phyloP scores from a whole-genome alignment of 1,140 invertebrate species.

The Megalonaias nervosa region DNA sequence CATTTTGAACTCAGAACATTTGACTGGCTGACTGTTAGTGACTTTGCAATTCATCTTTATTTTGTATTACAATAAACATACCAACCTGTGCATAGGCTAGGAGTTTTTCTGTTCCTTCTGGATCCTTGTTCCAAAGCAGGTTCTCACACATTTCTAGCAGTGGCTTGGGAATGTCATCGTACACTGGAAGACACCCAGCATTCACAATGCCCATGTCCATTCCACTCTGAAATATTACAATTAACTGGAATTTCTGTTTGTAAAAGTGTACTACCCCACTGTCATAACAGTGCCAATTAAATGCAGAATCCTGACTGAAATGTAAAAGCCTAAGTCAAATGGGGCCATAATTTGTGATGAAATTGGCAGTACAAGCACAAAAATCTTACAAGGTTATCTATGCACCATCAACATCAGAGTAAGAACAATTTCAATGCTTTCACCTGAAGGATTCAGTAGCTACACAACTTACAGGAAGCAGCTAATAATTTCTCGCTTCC shows the following conservation, averaged over 20 bases:
- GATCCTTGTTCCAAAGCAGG: constrained; percentile 75
- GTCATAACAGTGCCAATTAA: too few relatives aligned
- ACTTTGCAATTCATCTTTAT: not conserved
- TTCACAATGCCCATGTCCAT: constrained; percentile 80
- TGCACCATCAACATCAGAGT: too few relatives aligned
- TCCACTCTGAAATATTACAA: constrained; percentile 68
- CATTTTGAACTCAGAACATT: not conserved
- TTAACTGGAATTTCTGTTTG: not conserved
- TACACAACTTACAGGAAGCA: too few relatives aligned
- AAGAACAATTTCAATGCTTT: too few relatives aligned
- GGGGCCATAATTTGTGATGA: too few relatives aligned
- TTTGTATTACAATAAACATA: not conserved
- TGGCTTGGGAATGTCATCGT: constrained; percentile 75
- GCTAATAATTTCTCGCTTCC: too few relatives aligned
- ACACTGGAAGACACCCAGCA: constrained; percentile 76
- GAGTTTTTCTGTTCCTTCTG: constrained; percentile 76
- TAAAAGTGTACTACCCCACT: too few relatives aligned
- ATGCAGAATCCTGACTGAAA: too few relatives aligned
- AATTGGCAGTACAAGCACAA: too few relatives aligned
- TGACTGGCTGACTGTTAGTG: not conserved
- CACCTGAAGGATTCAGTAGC: too few relatives aligned
- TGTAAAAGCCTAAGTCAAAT: too few relatives aligned
- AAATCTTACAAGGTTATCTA: too few relatives aligned
- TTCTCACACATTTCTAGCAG: constrained; percentile 74
- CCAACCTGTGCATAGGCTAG: constrained; percentile 73